These are phyloP conservation scores for Trogon surrucura DNA, from an alignment of 2,113 vertebrate genomes.

Conservation along the genomic window DNA sequence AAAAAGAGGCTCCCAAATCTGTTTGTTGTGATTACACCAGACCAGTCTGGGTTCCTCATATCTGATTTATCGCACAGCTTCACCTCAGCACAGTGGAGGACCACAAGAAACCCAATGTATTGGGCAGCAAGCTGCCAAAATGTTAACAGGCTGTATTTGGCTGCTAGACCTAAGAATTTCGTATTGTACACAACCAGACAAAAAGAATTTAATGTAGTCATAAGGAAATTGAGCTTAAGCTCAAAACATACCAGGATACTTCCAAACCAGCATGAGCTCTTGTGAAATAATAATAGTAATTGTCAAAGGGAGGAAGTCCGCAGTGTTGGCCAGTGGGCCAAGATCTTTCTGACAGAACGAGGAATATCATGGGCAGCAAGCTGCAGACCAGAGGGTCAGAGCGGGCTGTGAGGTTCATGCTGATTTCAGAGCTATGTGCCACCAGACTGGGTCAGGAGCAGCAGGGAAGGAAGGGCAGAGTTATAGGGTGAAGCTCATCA, in stretches of 20 bases:
- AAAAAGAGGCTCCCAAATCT: background rate
- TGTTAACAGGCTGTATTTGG: background rate
- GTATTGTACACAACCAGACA: background rate
- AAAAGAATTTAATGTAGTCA: background rate
- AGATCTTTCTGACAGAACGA: background rate
- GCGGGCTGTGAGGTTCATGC: background rate
- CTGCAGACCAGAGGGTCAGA: background rate
- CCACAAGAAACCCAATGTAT: background rate
- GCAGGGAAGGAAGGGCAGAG: background rate
- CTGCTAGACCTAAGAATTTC: background rate
- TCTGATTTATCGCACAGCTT: background rate
- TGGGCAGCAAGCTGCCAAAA: background rate
- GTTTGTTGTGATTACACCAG: background rate
- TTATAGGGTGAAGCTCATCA: background rate
- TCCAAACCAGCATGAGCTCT: background rate
- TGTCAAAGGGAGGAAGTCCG: background rate
- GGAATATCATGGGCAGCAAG: background rate
- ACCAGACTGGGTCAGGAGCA: background rate
- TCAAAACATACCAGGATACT: background rate
- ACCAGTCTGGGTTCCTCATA: background rate
- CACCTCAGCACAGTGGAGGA: background rate
- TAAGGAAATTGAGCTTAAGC: background rate
- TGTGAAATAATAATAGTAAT: background rate
- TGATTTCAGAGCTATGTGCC: background rate
- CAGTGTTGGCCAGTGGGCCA: background rate